Evolutionary conservation across 2,113 vertebrate genomes (phyloP).

Genomic region (Clinocottus analis): DNA sequence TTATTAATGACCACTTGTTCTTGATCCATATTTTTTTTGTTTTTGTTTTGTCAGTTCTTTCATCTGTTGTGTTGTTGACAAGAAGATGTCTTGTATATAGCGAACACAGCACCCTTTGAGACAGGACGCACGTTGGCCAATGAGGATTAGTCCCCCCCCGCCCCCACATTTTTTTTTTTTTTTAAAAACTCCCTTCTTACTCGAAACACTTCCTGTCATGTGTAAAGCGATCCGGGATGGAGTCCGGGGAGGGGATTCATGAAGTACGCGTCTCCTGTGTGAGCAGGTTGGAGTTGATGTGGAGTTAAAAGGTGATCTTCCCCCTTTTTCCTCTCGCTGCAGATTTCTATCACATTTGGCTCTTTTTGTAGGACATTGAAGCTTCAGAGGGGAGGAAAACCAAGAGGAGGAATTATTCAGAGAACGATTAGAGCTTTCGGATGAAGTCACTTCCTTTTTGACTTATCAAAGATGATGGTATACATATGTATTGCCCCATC

Average conservation of each 20-base stretch:
- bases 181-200: slow-evolving; percentile 1
- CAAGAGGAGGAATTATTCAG: background rate
- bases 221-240: background rate
- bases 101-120: slow-evolving; percentile 41
- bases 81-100: slow-evolving; percentile 56
- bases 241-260: slow-evolving; percentile 11
- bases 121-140: slow-evolving; percentile 34
- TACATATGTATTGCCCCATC: slow-evolving; percentile 50
- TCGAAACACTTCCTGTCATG: slow-evolving; percentile 28
- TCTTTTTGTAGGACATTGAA: slow-evolving; percentile 1
- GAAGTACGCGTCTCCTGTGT: slow-evolving; percentile 30
- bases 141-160: slow-evolving; percentile 14
- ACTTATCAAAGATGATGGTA: slow-evolving; percentile 28
- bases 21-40: slow-evolving; percentile 12
- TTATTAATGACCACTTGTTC: slow-evolving; percentile 57
- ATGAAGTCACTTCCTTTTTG: slow-evolving; percentile 27
- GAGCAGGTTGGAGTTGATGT: background rate
- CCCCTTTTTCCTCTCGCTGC: background rate
- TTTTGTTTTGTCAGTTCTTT: slow-evolving; percentile 23
- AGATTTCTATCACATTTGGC: background rate
- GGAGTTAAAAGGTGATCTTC: background rate
- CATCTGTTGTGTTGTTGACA: slow-evolving; percentile 52
- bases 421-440: background rate
- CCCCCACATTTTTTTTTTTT: background rate
- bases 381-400: background rate